phyloP scores from a whole-genome alignment of 2,113 vertebrate species.

The Triplophysa dalaica region DNA sequence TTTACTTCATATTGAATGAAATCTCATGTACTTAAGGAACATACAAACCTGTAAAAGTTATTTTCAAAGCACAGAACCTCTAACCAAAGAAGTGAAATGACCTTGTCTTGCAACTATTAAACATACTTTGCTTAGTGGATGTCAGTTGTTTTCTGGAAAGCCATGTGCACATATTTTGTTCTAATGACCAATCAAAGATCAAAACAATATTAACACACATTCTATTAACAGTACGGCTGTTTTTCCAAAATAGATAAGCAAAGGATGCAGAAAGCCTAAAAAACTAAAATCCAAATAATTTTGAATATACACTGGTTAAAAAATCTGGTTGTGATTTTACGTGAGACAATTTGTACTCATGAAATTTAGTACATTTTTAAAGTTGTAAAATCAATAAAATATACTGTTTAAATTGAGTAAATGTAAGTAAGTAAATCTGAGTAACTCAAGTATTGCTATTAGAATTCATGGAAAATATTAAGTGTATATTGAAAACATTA shows the following conservation, averaged over 20 bases:
- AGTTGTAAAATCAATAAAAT: no score
- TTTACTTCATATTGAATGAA: not conserved
- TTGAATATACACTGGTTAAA: no score
- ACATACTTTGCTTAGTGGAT: not conserved
- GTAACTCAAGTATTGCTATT: no score
- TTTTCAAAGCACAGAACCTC: no score
- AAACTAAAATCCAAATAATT: not conserved
- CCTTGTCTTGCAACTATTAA: not conserved
- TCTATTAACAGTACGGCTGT: not conserved
- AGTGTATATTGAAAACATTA: no score
- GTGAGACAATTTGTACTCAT: no score
- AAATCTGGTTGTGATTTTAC: no score
- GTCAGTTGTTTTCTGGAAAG: not conserved
- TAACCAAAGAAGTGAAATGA: no score
- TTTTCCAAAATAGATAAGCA: not conserved
- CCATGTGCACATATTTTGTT: not conserved
- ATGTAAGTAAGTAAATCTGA: no score
- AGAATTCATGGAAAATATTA: no score
- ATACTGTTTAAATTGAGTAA: no score
- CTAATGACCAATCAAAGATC: not conserved
- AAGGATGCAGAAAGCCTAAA: not conserved
- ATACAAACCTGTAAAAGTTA: not conserved
- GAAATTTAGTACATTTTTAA: no score
- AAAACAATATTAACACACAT: not conserved
- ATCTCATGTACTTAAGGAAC: not conserved